phyloP scores from a whole-genome alignment of 2,888 invertebrate genomes.

The Philonicus albiceps region DNA sequence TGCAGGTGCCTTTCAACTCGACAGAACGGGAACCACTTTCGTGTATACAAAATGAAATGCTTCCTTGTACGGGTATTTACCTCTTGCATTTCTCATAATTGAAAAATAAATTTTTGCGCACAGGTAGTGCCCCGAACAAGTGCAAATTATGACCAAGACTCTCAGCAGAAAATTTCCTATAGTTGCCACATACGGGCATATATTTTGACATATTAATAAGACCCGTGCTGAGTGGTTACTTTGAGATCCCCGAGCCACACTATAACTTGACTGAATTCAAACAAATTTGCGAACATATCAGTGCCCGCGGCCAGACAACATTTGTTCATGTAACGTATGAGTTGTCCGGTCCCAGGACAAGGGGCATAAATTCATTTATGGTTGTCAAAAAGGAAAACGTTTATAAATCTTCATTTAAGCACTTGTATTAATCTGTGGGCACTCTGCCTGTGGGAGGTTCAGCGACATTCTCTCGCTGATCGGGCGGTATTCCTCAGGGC shows the following conservation, averaged over 20 bases:
- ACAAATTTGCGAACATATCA: slow-evolving; percentile 46
- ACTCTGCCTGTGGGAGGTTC: slow-evolving; percentile 46
- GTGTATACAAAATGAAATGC: not conserved
- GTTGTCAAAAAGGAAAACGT: slow-evolving; percentile 48
- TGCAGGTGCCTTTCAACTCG: not conserved
- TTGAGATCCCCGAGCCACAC: not conserved
- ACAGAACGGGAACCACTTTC: slow-evolving; percentile 8
- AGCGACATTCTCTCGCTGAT: slow-evolving; percentile 8
- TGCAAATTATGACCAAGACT: slow-evolving; percentile 4
- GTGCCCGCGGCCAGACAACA: slow-evolving; percentile 35
- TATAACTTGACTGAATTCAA: not conserved
- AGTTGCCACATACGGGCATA: not conserved
- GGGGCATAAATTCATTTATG: slow-evolving; percentile 49
- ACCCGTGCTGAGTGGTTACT: slow-evolving; percentile 38
- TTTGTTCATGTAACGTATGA: slow-evolving; percentile 43
- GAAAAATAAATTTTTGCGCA: slow-evolving; percentile 31
- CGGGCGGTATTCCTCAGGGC: not conserved
- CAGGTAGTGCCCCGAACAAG: slow-evolving; percentile 2
- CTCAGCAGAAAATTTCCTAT: not conserved
- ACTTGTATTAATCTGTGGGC: slow-evolving; percentile 47
- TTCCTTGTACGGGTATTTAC: not conserved
- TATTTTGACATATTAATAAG: slow-evolving; percentile 45
- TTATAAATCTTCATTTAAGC: slow-evolving; percentile 50
- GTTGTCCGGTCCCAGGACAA: slow-evolving; percentile 47
- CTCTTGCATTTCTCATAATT: slow-evolving; percentile 22